These are phyloP conservation scores for Leptatherina wallacei DNA, from an alignment of 2,797 vertebrate species.

Conservation along the genomic window DNA sequence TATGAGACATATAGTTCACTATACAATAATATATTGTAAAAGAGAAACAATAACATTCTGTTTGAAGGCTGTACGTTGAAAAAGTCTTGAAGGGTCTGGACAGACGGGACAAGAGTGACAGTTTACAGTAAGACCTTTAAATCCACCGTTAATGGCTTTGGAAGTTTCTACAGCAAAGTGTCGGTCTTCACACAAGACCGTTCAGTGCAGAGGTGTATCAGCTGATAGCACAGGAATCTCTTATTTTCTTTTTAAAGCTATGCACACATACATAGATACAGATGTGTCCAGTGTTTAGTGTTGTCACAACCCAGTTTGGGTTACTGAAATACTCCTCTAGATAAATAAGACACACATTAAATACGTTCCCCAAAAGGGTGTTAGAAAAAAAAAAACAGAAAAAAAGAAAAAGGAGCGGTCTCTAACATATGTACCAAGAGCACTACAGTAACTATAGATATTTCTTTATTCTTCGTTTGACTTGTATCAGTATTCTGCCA, in stretches of 20 bases:
- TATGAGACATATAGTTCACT: constrained; percentile 61
- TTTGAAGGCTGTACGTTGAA: constrained; percentile 57
- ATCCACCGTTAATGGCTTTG: constrained; percentile 57
- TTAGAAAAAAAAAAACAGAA: constrained; percentile 1
- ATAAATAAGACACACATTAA: constrained; percentile 51
- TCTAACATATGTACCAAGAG: constrained; percentile 12
- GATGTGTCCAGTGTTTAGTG: constrained; percentile 14
- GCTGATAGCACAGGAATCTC: constrained; percentile 16
- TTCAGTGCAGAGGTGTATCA: constrained; percentile 32
- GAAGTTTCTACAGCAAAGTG: constrained; percentile 56
- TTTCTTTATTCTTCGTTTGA: neutral
- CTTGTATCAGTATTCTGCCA: neutral
- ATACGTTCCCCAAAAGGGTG: constrained; percentile 25
- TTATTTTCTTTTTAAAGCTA: constrained; percentile 23
- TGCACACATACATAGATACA: neutral
- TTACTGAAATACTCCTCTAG: constrained; percentile 4
- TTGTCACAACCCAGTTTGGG: constrained; percentile 12
- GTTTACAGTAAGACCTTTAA: constrained; percentile 46
- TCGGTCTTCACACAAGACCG: constrained; percentile 13
- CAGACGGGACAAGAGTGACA: constrained; percentile 18
- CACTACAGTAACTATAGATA: neutral
- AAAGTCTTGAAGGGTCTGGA: constrained; percentile 52
- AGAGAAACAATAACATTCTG: constrained; percentile 66
- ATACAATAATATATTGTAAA: constrained; percentile 61
- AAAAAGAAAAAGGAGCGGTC: neutral